Base-by-base conservation (phyloP, 2,888 invertebrate genomes). In the Hyposoter dolosus region DNA sequence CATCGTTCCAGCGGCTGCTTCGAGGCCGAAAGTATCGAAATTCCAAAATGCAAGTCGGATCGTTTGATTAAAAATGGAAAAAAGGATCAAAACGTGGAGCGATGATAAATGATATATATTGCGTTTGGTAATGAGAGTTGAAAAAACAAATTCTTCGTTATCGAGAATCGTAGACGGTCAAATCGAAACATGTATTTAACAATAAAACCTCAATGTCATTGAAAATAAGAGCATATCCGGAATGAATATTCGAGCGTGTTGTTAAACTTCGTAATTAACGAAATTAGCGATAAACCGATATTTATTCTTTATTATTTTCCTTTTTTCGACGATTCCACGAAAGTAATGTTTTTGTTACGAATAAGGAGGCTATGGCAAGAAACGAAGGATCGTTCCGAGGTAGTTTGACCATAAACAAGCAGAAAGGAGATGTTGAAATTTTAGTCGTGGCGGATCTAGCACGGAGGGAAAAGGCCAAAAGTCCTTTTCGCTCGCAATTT, bases 191-290 rank as follows among this genome's bases (percentile, higher is more conserved):
- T 60, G 60, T 60, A 60, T 60, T 28, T 60, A 60, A 60, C 15
- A 60, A 60, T 60, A 60, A 60, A 60, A 15, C 60, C 28, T 28
- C 60, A 60, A 60, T 60, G 60, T 60, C 60, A 60, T 60, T 28
- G 60, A 6, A 60, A 60, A 60, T 60, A 60, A 60, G 28, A 60
- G 15, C 28, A 60, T 60, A 60, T 60, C 28, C 28, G 28, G 28
- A 28, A 60, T 60, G 12, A 15, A 28, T 60, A 28, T 60, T 60
- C 23, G 28, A 60, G 28, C 28, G 28, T 60, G 23, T 60, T 60
- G 15, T 60, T 60, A 1, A 28, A 28, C 15, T 60, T 28, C 28
- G 23, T 28, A 28, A 60, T 60, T 15, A 60, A 12, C 28, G 15
- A 60, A 60, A 60, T 60, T 28, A 60, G 60, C 15, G 28, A 15